Percentiles rank a stretch among this genome's conserved stretches.
phyloP scores from a whole-genome alignment of 2,888 invertebrate species.

The Phaonia tiefii region DNA sequence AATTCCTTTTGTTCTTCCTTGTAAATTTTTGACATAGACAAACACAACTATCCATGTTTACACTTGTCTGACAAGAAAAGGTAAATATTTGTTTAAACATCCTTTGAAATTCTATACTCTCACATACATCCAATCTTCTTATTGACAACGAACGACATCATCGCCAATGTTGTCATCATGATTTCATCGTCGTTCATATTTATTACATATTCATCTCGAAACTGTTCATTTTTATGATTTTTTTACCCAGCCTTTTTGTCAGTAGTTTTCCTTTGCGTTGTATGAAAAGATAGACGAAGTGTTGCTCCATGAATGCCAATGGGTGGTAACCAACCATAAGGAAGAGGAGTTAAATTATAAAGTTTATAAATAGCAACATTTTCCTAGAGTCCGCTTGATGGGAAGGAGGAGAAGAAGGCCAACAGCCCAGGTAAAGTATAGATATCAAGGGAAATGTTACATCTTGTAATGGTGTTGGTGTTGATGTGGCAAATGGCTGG shows the following conservation, averaged over 20 bases:
- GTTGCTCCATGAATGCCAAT: neutral
- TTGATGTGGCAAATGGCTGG: conserved; percentile 1
- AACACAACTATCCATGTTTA: too few species aligned
- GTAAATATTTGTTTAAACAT: conserved; percentile 61
- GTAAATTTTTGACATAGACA: too few species aligned
- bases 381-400: too few species aligned
- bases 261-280: neutral
- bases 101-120: conserved; percentile 55
- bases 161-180: neutral
- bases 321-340: neutral
- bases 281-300: conserved; percentile 13
- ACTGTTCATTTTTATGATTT: conserved; percentile 32
- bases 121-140: conserved; percentile 13
- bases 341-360: too few species aligned
- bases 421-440: too few species aligned
- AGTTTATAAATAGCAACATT: too few species aligned
- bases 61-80: conserved; percentile 12
- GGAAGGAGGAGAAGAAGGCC: conserved; percentile 16
- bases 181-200: neutral
- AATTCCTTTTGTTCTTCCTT: too few species aligned
- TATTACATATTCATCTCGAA: neutral
- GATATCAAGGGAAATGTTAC: too few species aligned
- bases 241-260: neutral
- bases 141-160: conserved; percentile 4
- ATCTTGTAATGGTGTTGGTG: neutral